Percentiles rank a stretch among this genome's conserved stretches.
These are phyloP conservation scores for Onychomys torridus DNA, from an alignment of 2,797 vertebrate species.

Conservation along the genomic window DNA sequence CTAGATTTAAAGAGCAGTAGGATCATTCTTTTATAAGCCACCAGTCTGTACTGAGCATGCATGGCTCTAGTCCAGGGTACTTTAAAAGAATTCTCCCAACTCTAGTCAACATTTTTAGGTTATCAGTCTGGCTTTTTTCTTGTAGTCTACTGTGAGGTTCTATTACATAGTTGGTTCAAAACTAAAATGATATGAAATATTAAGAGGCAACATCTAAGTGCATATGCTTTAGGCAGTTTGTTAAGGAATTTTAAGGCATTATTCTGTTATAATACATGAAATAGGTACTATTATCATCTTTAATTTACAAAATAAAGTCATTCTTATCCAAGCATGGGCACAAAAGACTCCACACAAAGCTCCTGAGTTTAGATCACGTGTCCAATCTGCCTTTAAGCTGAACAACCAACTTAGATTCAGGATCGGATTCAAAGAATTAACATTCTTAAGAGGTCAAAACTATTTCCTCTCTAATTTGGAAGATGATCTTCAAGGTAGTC, in stretches of 20 bases:
- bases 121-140: neutral
- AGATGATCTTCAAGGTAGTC: neutral
- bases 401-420: neutral
- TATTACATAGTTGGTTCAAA: slow-evolving; percentile 25
- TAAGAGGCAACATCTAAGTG: slow-evolving; percentile 1
- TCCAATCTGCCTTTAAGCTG: neutral
- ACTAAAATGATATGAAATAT: slow-evolving; percentile 26
- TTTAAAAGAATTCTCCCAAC: neutral
- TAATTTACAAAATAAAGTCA: neutral
- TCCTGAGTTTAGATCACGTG: neutral
- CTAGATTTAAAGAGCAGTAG: slow-evolving; percentile 2
- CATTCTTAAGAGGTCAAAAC: slow-evolving; percentile 24
- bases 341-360: neutral
- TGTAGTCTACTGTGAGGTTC: neutral
- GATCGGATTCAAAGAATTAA: slow-evolving; percentile 17
- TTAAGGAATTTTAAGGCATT: neutral
- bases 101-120: neutral
- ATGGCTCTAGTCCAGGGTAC: neutral
- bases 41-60: neutral
- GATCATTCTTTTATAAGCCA: neutral
- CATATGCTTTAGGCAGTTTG: neutral
- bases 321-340: neutral
- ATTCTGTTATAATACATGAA: neutral
- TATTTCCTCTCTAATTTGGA: slow-evolving; percentile 26
- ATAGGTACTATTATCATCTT: neutral